phyloP scores from a whole-genome alignment of 2,797 vertebrate genomes.

The Phrynocephalus forsythii region DNA sequence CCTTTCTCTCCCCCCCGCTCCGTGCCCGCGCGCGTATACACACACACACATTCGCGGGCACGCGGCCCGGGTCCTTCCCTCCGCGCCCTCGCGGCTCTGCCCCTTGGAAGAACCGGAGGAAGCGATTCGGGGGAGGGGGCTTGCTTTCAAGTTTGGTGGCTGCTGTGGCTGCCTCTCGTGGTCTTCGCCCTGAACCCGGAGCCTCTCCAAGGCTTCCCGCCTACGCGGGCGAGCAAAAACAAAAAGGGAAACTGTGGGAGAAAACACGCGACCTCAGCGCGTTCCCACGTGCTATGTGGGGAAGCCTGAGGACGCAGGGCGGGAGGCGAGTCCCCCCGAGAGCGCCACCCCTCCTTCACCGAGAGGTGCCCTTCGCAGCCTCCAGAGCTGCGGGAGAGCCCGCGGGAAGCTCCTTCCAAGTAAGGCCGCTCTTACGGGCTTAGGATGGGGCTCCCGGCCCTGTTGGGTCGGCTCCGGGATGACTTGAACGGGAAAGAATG shows the following conservation, averaged over 20 bases:
- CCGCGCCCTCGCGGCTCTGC: neutral
- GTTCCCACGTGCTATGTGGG: too few species aligned
- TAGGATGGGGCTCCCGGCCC: neutral
- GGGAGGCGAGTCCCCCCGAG: neutral
- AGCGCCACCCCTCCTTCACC: too few species aligned
- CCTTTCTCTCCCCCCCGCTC: neutral
- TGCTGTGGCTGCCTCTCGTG: too few species aligned
- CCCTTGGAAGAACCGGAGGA: neutral
- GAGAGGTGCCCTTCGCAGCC: too few species aligned
- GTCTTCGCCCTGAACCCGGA: too few species aligned
- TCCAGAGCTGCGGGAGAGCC: too few species aligned
- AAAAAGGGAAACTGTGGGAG: too few species aligned
- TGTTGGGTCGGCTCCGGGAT: neutral
- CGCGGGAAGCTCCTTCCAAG: neutral
- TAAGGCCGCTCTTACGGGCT: neutral
- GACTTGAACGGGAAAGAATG: conserved; percentile 5
- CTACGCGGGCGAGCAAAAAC: too few species aligned
- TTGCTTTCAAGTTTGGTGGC: neutral
- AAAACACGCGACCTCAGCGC: too few species aligned
- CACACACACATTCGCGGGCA: neutral
- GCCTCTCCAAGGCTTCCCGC: too few species aligned
- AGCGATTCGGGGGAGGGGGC: neutral
- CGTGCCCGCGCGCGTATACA: neutral
- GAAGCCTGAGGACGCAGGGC: too few species aligned
- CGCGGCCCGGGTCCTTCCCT: neutral